A percentile compares a stretch with the other conserved stretches of the same genome.
phyloP scores from a whole-genome alignment of 2,888 invertebrate genomes.

The Polydrusus pterygomalis region DNA sequence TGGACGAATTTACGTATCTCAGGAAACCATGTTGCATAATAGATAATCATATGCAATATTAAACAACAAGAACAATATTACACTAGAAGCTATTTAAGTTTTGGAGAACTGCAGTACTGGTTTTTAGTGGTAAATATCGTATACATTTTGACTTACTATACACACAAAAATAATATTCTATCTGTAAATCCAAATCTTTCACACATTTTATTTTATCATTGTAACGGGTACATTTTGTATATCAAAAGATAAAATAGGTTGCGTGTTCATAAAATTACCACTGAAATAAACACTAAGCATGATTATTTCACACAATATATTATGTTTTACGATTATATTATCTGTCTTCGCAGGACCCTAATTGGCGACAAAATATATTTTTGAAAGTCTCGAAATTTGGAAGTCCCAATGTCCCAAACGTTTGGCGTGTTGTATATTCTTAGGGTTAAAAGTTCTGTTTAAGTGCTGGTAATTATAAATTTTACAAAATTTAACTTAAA shows the following conservation, averaged over 20 bases:
- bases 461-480: background rate
- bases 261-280: conserved; percentile 8
- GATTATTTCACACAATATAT: conserved; percentile 30
- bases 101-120: too few relatives aligned
- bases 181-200: background rate
- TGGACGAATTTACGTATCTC: too few relatives aligned
- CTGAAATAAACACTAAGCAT: conserved; percentile 11
- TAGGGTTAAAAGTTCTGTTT: conserved; percentile 1
- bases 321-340: conserved; percentile 9
- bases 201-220: background rate
- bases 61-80: too few relatives aligned
- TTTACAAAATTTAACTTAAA: background rate
- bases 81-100: too few relatives aligned
- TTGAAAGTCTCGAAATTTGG: background rate
- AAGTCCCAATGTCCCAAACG: too few relatives aligned
- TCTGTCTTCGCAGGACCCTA: background rate
- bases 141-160: too few relatives aligned
- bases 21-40: too few relatives aligned
- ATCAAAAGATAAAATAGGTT: conserved; percentile 1
- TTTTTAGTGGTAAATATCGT: too few relatives aligned
- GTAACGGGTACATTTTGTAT: background rate
- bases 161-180: too few relatives aligned
- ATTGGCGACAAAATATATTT: conserved; percentile 6
- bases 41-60: too few relatives aligned
- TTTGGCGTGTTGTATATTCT: background rate